Evolutionary conservation across 2,888 invertebrate species (phyloP), one percentile per base, ranked within the genome.

Genomic region (Chirona hameri): DNA sequence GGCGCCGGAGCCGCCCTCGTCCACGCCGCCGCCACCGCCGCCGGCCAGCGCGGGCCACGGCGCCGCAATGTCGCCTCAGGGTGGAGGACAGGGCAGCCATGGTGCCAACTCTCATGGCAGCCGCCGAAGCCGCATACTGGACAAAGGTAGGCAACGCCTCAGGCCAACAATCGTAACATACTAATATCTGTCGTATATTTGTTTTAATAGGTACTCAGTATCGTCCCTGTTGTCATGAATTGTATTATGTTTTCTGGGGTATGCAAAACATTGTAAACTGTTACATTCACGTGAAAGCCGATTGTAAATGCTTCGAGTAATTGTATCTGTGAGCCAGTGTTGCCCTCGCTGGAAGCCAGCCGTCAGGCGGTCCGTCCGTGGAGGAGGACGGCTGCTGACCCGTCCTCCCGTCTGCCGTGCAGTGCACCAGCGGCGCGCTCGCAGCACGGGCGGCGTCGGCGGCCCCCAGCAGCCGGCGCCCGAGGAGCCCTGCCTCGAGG

Each of bases 1-100:
- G 83, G 21, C 60, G n/a, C 82, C 83, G 39, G 83, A 83, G 29
- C 81, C 79, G 46, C 46, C 57, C 2, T 65, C 60, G 9, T 48
- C 52, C 24, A 18, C 72, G 39, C 82, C 46, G 24, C 76, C 52
- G n/a, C 60, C 72, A 2, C 39, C 39, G 24, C 27, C 46, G n/a
- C 31, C 82, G n/a, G 24, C 55, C 57, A 27, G 24, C 48, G 18
- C 48, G 15, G 10, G 18, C n/a, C n/a, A 46, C 31, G 31, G 27
- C 52, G 12, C 46, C 27, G 48, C 10, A 27, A 15, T 14, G 52
- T 5, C 69, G 39, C 31, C 39, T 10, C 81, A 81, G 27, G 39
- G 46, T 12, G 52, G 52, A 12, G 52, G 52, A 1, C 52, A 52
- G 52, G 52, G 15, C 52, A 12, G 52, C 10, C 52, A 52, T 18